Conservation (phyloP, 2,113 vertebrate species). For the Ammodytes dubius region DNA sequence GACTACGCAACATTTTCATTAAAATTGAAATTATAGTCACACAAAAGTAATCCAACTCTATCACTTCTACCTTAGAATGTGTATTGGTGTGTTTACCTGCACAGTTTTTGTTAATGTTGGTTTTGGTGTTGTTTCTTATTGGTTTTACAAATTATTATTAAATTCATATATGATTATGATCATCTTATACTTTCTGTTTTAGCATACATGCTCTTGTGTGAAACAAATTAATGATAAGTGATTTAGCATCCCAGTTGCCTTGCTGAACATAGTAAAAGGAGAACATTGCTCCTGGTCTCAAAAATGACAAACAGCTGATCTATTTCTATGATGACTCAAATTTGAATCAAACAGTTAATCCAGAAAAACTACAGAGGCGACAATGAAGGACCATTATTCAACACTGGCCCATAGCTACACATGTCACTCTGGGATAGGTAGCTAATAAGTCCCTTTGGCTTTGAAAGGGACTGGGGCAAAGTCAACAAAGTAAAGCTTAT, state of each 20-base stretch:
- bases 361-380: slow-evolving; percentile 40
- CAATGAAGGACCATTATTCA: slow-evolving; percentile 56
- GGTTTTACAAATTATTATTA: too few relatives aligned
- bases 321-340: slow-evolving; percentile 2
- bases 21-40: too few relatives aligned
- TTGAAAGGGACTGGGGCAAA: slow-evolving; percentile 63
- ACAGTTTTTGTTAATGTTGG: too few relatives aligned
- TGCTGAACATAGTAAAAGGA: slow-evolving; percentile 16
- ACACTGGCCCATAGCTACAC: slow-evolving; percentile 52
- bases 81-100: too few relatives aligned
- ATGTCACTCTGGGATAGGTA: slow-evolving; percentile 73
- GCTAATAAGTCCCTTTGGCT: slow-evolving; percentile 63
- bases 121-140: too few relatives aligned
- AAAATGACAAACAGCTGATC: slow-evolving; percentile 38
- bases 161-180: neutral
- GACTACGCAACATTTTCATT: too few relatives aligned
- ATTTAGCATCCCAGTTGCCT: slow-evolving; percentile 35
- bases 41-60: too few relatives aligned
- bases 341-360: slow-evolving; percentile 64
- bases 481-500: slow-evolving; percentile 71
- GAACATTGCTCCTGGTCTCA: slow-evolving; percentile 47
- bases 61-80: too few relatives aligned
- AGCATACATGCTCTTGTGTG: neutral
- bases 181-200: slow-evolving; percentile 7
- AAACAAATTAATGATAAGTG: slow-evolving; percentile 9